These are phyloP conservation scores for Calliopsis andreniformis DNA, from an alignment of 1,140 invertebrate species.

Conservation along the genomic window DNA sequence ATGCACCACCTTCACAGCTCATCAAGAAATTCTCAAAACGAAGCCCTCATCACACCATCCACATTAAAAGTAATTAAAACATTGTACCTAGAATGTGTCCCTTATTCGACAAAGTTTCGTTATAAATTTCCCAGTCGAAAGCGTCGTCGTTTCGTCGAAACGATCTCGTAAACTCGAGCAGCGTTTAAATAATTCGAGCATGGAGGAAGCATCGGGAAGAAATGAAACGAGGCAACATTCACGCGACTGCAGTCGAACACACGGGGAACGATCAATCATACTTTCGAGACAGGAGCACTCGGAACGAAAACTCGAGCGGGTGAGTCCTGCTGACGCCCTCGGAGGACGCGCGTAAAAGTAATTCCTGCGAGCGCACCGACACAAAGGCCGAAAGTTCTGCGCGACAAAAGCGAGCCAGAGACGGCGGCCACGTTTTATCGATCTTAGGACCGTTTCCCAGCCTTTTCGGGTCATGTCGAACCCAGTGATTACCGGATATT, in stretches of 20 bases:
- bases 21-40: too few relatives aligned
- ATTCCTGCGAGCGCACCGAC: conserved; percentile 22
- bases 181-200: conserved; percentile 33
- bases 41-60: too few relatives aligned
- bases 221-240: conserved; percentile 1
- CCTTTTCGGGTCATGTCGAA: conserved; percentile 32
- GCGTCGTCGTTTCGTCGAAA: not conserved
- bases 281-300: conserved; percentile 33
- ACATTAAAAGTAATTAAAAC: too few relatives aligned
- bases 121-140: too few relatives aligned
- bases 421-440: conserved; percentile 29
- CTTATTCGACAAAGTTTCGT: conserved; percentile 3
- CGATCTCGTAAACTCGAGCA: not conserved
- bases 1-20: too few relatives aligned
- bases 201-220: not conserved
- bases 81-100: too few relatives aligned
- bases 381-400: conserved; percentile 4
- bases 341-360: conserved; percentile 36
- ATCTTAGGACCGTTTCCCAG: conserved; percentile 17
- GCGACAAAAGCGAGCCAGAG: conserved; percentile 1
- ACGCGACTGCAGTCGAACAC: conserved; percentile 7
- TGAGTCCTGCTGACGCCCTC: not conserved
- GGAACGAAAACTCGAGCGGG: conserved; percentile 29
- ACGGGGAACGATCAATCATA: conserved; percentile 43
- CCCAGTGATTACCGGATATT: conserved; percentile 50